A percentile compares a stretch with the other conserved stretches of the same genome.
These are phyloP conservation scores for Gallinago undulata DNA, from an alignment of 2,113 vertebrate species.

Conservation along the genomic window DNA sequence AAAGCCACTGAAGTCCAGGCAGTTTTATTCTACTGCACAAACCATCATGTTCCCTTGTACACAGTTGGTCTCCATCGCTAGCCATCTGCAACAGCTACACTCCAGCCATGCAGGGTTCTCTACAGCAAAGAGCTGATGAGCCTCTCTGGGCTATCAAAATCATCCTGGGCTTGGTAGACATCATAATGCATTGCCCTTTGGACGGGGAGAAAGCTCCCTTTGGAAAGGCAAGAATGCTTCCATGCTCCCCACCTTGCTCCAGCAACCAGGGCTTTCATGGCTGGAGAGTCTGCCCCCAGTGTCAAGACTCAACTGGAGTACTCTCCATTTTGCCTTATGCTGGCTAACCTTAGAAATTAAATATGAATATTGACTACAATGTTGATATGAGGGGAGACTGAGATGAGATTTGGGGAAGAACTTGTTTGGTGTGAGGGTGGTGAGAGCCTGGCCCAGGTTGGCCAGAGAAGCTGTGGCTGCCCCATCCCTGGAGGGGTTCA, in stretches of 20 bases:
- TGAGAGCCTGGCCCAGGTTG: too few relatives aligned
- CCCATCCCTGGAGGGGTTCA: too few relatives aligned
- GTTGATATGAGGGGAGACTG: background rate
- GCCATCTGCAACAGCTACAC: background rate
- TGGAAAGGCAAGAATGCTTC: background rate
- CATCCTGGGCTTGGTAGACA: background rate
- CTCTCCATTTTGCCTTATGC: background rate
- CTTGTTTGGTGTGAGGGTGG: too few relatives aligned
- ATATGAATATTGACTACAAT: background rate
- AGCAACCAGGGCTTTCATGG: background rate
- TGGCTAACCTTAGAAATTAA: background rate
- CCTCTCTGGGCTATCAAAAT: background rate
- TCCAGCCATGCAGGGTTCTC: background rate
- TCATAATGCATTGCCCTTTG: accelerated
- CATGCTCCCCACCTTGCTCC: background rate
- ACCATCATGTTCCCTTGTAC: accelerated
- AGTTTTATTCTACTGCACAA: background rate
- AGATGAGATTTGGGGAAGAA: too few relatives aligned
- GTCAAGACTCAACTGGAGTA: background rate
- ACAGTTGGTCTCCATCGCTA: background rate
- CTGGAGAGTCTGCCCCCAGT: background rate
- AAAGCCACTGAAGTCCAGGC: background rate
- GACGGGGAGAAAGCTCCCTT: background rate
- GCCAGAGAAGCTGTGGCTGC: too few relatives aligned
- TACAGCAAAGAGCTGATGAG: background rate